Percentiles rank a stretch among this genome's conserved stretches.
Evolutionary conservation across 2,888 invertebrate genomes (phyloP).

Genomic region (Thyatira batis): DNA sequence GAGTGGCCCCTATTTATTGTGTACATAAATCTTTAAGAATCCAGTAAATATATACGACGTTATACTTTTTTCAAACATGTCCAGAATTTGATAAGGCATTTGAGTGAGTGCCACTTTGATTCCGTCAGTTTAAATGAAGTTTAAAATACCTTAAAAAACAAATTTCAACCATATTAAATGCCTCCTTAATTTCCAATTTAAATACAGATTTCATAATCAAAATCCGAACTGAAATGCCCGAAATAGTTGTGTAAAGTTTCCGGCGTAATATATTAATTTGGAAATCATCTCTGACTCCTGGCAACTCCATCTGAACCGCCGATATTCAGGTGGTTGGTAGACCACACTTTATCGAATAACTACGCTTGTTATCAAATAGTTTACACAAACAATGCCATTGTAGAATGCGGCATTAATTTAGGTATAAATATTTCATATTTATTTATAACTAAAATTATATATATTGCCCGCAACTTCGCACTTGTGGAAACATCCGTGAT

Average conservation of each 20-base stretch:
- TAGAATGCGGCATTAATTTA: constrained; percentile 38
- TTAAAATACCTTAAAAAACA: too few relatives aligned
- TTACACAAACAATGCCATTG: constrained; percentile 46
- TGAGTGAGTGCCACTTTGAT: too few relatives aligned
- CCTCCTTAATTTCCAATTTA: too few relatives aligned
- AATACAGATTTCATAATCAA: background rate
- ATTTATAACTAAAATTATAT: background rate
- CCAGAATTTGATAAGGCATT: constrained; percentile 21
- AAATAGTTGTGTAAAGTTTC: constrained; percentile 33
- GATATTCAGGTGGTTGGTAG: constrained; percentile 26
- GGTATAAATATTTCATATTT: background rate
- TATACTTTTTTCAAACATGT: constrained; percentile 39
- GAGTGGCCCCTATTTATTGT: constrained; percentile 61
- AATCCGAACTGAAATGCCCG: constrained; percentile 19
- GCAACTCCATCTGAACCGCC: constrained; percentile 17
- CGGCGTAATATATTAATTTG: constrained; percentile 61
- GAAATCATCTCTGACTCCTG: constrained; percentile 39
- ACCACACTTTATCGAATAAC: constrained; percentile 27
- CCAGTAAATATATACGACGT: constrained; percentile 49
- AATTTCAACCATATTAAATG: too few relatives aligned
- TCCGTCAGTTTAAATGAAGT: too few relatives aligned
- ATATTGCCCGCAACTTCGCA: too few relatives aligned
- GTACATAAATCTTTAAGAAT: constrained; percentile 70
- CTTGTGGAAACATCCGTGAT: too few relatives aligned
- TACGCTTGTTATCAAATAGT: constrained; percentile 56